These are phyloP conservation scores for Amblyopsis hoosieri DNA, from an alignment of 2,797 vertebrate genomes.

Conservation along the genomic window DNA sequence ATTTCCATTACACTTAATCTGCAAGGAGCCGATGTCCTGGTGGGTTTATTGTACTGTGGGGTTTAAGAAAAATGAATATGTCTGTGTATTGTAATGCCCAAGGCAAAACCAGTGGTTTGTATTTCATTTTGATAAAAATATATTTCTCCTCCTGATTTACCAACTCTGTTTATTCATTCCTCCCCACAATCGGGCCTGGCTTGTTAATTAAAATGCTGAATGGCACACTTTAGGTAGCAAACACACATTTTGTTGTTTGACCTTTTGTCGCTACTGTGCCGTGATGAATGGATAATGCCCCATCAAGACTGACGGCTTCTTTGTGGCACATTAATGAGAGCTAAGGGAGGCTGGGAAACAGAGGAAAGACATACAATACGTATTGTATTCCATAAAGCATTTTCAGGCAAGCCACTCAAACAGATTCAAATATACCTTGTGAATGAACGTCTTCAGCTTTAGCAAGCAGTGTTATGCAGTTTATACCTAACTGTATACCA, in stretches of 20 bases:
- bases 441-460: too few relatives aligned
- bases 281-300: conserved; percentile 73
- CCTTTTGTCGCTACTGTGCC: conserved; percentile 68
- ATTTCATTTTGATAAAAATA: background rate
- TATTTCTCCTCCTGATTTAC: conserved; percentile 18
- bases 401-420: background rate
- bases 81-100: conserved; percentile 60
- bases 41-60: conserved; percentile 48
- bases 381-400: too few relatives aligned
- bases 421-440: too few relatives aligned
- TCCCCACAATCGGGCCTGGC: conserved; percentile 37
- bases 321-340: conserved; percentile 71
- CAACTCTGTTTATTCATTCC: conserved; percentile 63
- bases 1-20: conserved; percentile 50
- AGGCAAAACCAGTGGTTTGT: conserved; percentile 51
- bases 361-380: conserved; percentile 8
- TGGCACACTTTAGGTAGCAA: conserved; percentile 70
- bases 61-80: conserved; percentile 59
- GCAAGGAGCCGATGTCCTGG: conserved; percentile 26
- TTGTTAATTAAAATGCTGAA: conserved; percentile 80
- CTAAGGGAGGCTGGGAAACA: conserved; percentile 38
- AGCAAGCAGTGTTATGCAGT: too few relatives aligned
- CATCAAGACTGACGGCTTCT: conserved; percentile 66
- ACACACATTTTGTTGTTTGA: conserved; percentile 70
- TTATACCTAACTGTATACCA: too few relatives aligned